Base-by-base conservation (phyloP, 2,113 vertebrate species). In the Oreochromis niloticus region DNA sequence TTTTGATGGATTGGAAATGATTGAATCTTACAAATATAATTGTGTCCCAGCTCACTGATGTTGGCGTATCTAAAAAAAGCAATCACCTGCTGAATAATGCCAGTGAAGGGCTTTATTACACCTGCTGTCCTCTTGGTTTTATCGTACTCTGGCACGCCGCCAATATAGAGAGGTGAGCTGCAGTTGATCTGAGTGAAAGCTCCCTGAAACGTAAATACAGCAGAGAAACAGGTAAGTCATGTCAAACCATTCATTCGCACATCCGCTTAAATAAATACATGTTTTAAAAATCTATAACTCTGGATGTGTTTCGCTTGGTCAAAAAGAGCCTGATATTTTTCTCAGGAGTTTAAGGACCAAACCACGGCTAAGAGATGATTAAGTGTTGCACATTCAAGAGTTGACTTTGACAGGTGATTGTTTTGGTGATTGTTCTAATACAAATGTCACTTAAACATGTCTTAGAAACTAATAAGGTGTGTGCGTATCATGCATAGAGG, bases 121-220 rank as follows among this genome's bases (percentile, higher is more conserved):
- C 97, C 97, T 0, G 98, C 97, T 5, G 97, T 97, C 93, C 91
- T 97, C 96, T 99, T 99, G 85, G 98, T 97, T 1, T 94, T 89
- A 13, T 98, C 97, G 1, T 98, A 99, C 83, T 87, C 96, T 85
- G 98, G 98, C 57, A 99, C 97, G 27, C 98, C 99, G 0, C 99
- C 98, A 11, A 99, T 93, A 85, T 97, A 98, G 85, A 99, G 96
- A 66, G 98, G 97, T 6, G 97, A 97, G 88, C 97, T 99, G 95
- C 99, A 99, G 82, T 97, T 99, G 86, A 99, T 99, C 93, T 99
- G 99, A 9, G 99, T 99, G 94, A 99, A 99, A 71, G 98, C 97
- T 8, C 99, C 99, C 99, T 99, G 92, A 9, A 84, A 43, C 48
- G 54, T 71, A 63, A 78, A 93, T 8, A 78, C 7, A 52, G 50